phyloP scores from a whole-genome alignment of 2,888 invertebrate genomes.

The Melanotus villosus region DNA sequence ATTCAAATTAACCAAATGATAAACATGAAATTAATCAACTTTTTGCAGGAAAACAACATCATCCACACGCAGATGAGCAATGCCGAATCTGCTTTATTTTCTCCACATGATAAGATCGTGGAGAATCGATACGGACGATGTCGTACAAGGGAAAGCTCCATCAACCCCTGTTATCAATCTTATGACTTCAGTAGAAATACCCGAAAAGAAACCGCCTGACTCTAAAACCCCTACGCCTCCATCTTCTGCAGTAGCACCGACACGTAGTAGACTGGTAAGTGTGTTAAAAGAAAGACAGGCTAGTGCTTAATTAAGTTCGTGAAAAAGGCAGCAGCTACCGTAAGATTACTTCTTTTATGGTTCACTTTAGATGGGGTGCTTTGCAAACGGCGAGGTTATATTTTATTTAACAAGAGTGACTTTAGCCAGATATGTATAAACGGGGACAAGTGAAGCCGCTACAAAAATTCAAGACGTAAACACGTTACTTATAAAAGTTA shows the following conservation, averaged over 20 bases:
- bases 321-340: no score
- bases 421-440: no score
- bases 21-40: no score
- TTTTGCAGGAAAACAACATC: no score
- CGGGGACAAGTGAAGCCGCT: no score
- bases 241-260: slow-evolving; percentile 5
- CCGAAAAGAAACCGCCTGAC: slow-evolving; percentile 50
- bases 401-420: no score
- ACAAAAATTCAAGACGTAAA: no score
- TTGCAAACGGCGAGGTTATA: no score
- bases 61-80: slow-evolving; percentile 39
- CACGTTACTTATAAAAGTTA: no score
- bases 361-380: no score
- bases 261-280: slow-evolving; percentile 24
- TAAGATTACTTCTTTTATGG: no score
- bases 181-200: slow-evolving; percentile 59
- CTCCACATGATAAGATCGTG: slow-evolving; percentile 59
- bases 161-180: slow-evolving; percentile 65
- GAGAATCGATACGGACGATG: slow-evolving; percentile 60
- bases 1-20: no score
- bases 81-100: slow-evolving; percentile 60
- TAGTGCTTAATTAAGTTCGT: not conserved
- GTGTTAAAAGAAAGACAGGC: not conserved
- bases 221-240: slow-evolving; percentile 3
- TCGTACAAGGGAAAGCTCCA: slow-evolving; percentile 42